These are phyloP conservation scores for Polypedilum vanderplanki DNA, from an alignment of 1,140 invertebrate species.

Conservation along the genomic window DNA sequence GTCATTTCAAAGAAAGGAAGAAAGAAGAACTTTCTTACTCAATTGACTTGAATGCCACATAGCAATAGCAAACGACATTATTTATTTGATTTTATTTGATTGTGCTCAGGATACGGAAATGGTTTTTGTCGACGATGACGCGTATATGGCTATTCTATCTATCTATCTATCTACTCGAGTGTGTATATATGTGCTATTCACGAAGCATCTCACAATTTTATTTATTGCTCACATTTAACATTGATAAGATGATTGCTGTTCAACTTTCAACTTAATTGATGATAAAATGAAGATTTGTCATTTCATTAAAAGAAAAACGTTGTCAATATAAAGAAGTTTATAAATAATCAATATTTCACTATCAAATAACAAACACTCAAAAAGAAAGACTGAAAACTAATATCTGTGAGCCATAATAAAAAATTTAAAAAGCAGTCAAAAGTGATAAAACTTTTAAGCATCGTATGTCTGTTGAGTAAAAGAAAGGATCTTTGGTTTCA, in stretches of 20 bases:
- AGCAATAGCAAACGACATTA: neutral
- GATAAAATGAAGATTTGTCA: neutral
- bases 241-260: neutral
- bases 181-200: no score
- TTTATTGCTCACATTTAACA: neutral
- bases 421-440: conserved; percentile 8
- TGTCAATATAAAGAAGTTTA: neutral
- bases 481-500: neutral
- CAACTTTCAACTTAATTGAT: neutral
- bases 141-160: neutral
- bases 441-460: neutral
- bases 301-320: neutral
- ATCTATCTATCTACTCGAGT: neutral
- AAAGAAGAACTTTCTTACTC: neutral
- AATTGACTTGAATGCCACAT: neutral
- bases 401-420: neutral
- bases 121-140: neutral
- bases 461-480: neutral
- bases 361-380: neutral
- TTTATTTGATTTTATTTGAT: conserved; percentile 24
- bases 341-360: neutral
- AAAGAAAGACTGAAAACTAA: neutral
- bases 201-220: neutral
- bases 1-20: conserved; percentile 11
- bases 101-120: neutral